Percentiles rank a stretch among this genome's conserved stretches.
phyloP scores from a whole-genome alignment of 2,113 vertebrate genomes.

The Hyla sarda region DNA sequence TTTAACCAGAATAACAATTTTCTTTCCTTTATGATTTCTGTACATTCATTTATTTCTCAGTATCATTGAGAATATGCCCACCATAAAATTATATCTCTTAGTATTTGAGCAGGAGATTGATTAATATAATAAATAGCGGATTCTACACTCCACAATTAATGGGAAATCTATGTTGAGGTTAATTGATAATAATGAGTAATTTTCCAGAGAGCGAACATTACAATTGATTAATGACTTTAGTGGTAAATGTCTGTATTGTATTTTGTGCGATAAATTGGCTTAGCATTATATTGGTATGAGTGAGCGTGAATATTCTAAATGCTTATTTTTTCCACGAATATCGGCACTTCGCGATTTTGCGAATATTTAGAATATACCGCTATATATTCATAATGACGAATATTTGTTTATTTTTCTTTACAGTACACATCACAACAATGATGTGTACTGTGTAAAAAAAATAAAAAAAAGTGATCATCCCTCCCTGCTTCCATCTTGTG shows the following conservation, averaged over 20 bases:
- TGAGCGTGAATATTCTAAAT: no score
- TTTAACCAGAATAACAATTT: background rate
- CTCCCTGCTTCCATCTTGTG: no score
- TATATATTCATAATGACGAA: no score
- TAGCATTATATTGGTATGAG: background rate
- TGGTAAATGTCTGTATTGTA: background rate
- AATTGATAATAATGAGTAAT: conserved; percentile 7
- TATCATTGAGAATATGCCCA: no score
- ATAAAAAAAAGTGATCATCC: no score
- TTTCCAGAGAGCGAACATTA: conserved; percentile 14
- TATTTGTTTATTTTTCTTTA: no score
- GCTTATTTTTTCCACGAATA: no score
- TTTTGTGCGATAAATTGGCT: background rate
- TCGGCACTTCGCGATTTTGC: no score
- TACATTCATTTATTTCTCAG: background rate
- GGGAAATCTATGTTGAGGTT: conserved; percentile 24
- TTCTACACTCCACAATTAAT: background rate
- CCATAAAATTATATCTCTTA: no score
- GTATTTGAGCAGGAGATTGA: background rate
- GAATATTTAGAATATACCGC: no score
- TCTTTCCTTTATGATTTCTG: background rate
- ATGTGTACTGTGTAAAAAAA: no score
- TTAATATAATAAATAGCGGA: background rate
- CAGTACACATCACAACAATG: no score
- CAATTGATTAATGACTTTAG: background rate